Evolutionary conservation across 1,140 invertebrate species (phyloP).

Genomic region (Globodera ellingtonae): DNA sequence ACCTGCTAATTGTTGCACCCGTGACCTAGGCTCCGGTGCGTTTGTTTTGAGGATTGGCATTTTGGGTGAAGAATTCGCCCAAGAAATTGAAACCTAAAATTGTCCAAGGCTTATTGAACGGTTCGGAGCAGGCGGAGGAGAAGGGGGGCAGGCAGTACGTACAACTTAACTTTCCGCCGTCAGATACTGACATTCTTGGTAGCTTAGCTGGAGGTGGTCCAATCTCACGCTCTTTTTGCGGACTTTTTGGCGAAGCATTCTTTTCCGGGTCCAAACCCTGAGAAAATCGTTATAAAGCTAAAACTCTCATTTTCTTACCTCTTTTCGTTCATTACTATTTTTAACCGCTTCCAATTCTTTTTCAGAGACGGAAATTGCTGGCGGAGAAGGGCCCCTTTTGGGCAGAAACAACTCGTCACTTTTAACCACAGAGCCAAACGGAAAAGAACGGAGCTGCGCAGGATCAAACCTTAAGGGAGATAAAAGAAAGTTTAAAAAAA

Average conservation of each 20-base stretch:
- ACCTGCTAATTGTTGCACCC: neutral
- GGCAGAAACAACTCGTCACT: slow-evolving; percentile 46
- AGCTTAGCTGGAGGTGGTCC: slow-evolving; percentile 6
- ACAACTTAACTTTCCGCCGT: slow-evolving; percentile 18
- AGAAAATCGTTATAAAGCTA: too few species aligned
- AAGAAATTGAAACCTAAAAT: neutral
- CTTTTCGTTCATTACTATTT: slow-evolving; percentile 18
- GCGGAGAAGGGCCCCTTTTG: slow-evolving; percentile 40
- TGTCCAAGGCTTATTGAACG: neutral
- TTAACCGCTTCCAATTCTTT: slow-evolving; percentile 33
- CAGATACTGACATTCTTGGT: slow-evolving; percentile 11
- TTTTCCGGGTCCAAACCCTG: neutral
- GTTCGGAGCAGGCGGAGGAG: neutral
- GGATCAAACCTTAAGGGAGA: slow-evolving; percentile 37
- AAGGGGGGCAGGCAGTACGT: neutral
- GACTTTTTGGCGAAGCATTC: slow-evolving; percentile 14
- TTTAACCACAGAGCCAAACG: slow-evolving; percentile 48
- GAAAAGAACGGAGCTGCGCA: slow-evolving; percentile 35
- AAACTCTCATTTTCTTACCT: neutral
- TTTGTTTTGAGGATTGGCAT: neutral
- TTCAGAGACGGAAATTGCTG: slow-evolving; percentile 41
- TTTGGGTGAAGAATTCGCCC: neutral
- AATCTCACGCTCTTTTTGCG: neutral
- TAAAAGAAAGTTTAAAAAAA: neutral
- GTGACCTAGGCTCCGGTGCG: neutral